A percentile compares a stretch with the other conserved stretches of the same genome.
phyloP scores from a whole-genome alignment of 2,113 vertebrate genomes.

The Xyrauchen texanus region DNA sequence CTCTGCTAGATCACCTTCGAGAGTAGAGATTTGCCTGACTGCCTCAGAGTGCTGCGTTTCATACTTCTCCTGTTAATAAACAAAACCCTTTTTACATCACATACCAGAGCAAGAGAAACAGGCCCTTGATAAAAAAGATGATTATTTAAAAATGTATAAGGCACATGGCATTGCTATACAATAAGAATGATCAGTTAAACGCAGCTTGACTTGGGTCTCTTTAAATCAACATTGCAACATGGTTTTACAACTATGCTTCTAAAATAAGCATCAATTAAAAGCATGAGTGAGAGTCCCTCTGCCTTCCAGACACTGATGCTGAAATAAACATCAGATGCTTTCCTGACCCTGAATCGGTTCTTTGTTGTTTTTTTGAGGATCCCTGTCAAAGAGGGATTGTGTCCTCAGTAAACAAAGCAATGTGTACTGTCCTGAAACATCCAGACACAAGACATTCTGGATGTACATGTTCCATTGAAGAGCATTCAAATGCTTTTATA shows the following conservation, averaged over 20 bases:
- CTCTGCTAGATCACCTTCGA: conserved; percentile 88
- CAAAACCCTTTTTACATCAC: background rate
- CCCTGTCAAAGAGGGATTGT: conserved; percentile 43
- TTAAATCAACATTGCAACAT: background rate
- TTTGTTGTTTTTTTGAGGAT: conserved; percentile 47
- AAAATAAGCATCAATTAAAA: background rate
- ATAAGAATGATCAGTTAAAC: background rate
- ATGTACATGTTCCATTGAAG: background rate
- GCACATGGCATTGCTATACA: too few relatives aligned
- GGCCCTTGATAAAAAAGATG: too few relatives aligned
- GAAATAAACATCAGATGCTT: conserved; percentile 67
- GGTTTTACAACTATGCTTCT: background rate
- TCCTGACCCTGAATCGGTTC: conserved; percentile 45
- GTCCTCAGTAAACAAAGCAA: conserved; percentile 13
- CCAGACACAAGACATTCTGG: background rate
- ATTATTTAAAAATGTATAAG: too few relatives aligned
- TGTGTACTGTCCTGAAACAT: background rate
- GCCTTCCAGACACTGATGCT: conserved; percentile 51
- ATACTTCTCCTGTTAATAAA: conserved; percentile 83
- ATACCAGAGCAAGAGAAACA: too few relatives aligned
- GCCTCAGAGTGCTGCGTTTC: conserved; percentile 86
- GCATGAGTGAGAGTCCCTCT: background rate
- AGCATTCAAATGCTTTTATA: background rate
- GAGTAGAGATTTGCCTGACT: conserved; percentile 83
- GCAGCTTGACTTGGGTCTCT: too few relatives aligned